Evolutionary conservation across 2,113 vertebrate genomes (phyloP).

Genomic region (Typhlomys cinereus): DNA sequence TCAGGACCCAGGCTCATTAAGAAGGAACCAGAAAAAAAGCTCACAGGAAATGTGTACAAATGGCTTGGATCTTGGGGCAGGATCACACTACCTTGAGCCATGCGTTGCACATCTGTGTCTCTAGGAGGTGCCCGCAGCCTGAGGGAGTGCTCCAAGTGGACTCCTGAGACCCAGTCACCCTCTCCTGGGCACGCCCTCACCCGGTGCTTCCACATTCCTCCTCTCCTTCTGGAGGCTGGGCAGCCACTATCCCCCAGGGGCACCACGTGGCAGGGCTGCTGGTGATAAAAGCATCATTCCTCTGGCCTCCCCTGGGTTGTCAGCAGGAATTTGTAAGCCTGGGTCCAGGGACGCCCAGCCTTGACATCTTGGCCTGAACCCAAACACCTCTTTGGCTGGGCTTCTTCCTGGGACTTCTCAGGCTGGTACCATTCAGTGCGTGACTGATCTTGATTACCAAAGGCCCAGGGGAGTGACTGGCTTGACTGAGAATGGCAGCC

Average conservation of each 20-base stretch:
- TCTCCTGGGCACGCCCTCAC: background rate
- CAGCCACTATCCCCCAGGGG: background rate
- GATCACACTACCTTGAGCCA: background rate
- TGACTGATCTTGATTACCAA: background rate
- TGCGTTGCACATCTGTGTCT: background rate
- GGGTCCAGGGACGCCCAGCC: background rate
- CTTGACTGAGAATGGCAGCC: background rate
- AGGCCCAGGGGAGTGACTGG: background rate
- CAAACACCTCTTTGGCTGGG: background rate
- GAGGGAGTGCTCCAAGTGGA: background rate
- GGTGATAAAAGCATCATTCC: background rate
- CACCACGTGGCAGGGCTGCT: background rate
- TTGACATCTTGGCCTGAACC: background rate
- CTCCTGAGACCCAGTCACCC: background rate
- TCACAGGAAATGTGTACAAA: background rate
- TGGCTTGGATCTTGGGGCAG: background rate
- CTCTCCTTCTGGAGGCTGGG: background rate
- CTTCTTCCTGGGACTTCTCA: background rate
- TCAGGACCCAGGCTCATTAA: background rate
- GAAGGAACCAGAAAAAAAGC: background rate
- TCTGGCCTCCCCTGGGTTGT: background rate
- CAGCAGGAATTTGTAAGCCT: background rate
- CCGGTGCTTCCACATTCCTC: slow-evolving; percentile 36
- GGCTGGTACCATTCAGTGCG: background rate
- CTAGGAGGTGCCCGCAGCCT: background rate